Evolutionary conservation across 2,113 vertebrate genomes (phyloP).

Genomic region (Sclerurus mexicanus): DNA sequence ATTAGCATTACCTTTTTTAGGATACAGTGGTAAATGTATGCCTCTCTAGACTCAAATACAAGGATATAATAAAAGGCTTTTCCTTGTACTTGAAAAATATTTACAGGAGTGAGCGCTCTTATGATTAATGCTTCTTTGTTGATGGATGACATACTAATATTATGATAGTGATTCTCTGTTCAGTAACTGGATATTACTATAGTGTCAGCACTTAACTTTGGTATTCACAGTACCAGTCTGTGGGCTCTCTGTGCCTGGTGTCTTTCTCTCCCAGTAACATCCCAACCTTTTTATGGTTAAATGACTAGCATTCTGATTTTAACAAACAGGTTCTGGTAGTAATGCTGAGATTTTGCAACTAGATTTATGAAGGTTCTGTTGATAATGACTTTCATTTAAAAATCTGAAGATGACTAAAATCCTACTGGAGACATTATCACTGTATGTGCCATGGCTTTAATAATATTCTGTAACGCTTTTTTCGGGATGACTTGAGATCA

Average conservation of each 20-base stretch:
- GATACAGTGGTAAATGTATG: background rate
- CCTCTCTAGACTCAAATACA: background rate
- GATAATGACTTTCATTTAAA: background rate
- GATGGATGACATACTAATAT: background rate
- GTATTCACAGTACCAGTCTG: background rate
- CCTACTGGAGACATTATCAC: background rate
- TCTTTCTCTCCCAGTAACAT: background rate
- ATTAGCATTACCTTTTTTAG: background rate
- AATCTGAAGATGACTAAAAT: background rate
- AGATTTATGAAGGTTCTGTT: background rate
- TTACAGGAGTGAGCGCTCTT: background rate
- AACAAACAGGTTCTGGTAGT: background rate
- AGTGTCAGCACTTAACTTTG: background rate
- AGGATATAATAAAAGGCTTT: background rate
- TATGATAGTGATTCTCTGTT: background rate
- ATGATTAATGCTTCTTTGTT: background rate
- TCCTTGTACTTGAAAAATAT: background rate
- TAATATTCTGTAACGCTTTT: background rate
- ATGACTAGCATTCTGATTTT: background rate
- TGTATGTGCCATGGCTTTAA: background rate
- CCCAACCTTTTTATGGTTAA: background rate
- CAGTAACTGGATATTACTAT: background rate
- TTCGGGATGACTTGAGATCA: background rate
- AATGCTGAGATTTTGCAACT: background rate
- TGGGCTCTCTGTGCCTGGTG: background rate